Percentiles rank a stretch among this genome's conserved stretches.
Conservation (phyloP, 2,888 invertebrate species). For the Epinotia ramella region DNA sequence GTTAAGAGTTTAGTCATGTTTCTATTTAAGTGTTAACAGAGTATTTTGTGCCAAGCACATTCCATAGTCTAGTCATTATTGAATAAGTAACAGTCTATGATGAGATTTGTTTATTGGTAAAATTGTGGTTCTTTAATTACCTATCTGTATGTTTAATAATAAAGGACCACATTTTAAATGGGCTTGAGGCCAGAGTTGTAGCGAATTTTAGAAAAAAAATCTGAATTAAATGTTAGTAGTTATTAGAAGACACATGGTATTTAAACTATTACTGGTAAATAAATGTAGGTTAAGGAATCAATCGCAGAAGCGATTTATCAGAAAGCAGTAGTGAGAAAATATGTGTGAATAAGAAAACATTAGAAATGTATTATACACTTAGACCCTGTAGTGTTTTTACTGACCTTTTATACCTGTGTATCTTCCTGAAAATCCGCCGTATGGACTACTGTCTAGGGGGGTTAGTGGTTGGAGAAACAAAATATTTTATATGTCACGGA, state of each 20-base stretch:
- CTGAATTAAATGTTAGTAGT: slow-evolving; percentile 58
- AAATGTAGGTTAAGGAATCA: slow-evolving; percentile 48
- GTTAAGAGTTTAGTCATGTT: slow-evolving; percentile 46
- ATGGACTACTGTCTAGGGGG: not conserved
- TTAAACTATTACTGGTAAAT: slow-evolving; percentile 46
- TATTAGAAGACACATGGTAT: slow-evolving; percentile 48
- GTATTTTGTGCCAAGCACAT: slow-evolving; percentile 68
- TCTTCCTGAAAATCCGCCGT: slow-evolving; percentile 55
- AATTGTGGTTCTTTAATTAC: slow-evolving; percentile 3
- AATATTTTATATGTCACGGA: not conserved
- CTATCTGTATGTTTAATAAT: not conserved
- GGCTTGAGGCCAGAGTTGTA: slow-evolving; percentile 68
- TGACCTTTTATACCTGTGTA: slow-evolving; percentile 79
- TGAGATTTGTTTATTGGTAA: slow-evolving; percentile 8
- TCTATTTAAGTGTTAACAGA: slow-evolving; percentile 50
- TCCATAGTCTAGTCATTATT: slow-evolving; percentile 58
- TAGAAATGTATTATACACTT: slow-evolving; percentile 72
- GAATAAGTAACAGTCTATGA: slow-evolving; percentile 12
- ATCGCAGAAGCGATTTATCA: slow-evolving; percentile 63
- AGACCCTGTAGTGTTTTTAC: slow-evolving; percentile 80
- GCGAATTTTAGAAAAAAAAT: slow-evolving; percentile 69
- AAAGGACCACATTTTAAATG: slow-evolving; percentile 47
- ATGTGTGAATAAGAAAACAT: slow-evolving; percentile 56
- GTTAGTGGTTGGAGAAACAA: slow-evolving; percentile 21
- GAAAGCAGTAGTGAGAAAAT: slow-evolving; percentile 81